Evolutionary conservation across 1,140 invertebrate genomes (phyloP).

Genomic region (Atta cephalotes): DNA sequence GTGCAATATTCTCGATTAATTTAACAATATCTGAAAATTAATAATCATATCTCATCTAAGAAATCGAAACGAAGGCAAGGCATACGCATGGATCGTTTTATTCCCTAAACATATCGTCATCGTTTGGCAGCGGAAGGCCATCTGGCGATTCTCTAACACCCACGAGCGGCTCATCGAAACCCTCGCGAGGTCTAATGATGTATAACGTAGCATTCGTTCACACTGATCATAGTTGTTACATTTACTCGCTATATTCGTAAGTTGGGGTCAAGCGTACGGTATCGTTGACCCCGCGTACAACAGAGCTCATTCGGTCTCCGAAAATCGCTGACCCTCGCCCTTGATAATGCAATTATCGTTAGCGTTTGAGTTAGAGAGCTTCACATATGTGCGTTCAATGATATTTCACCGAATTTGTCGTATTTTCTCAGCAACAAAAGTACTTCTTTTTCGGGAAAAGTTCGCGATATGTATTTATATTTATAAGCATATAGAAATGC

Average conservation of each 20-base stretch:
- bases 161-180: constrained; percentile 73
- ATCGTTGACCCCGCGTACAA: constrained; percentile 68
- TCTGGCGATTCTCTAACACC: constrained; percentile 81
- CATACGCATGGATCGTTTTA: constrained; percentile 54
- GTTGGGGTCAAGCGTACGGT: constrained; percentile 78
- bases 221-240: constrained; percentile 66
- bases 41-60: constrained; percentile 30
- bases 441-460: not conserved
- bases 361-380: constrained; percentile 75
- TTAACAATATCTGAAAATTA: not conserved
- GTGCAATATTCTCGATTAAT: not conserved
- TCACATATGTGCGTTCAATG: constrained; percentile 67
- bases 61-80: constrained; percentile 30
- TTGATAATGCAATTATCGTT: constrained; percentile 83
- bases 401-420: constrained; percentile 38
- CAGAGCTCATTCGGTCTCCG: constrained; percentile 42
- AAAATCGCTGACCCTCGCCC: constrained; percentile 65
- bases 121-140: constrained; percentile 73
- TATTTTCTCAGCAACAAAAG: constrained; percentile 8
- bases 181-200: constrained; percentile 79
- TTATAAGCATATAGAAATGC: not conserved
- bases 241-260: constrained; percentile 63
- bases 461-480: too few relatives aligned
- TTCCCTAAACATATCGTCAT: constrained; percentile 64
- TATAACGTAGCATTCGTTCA: constrained; percentile 76